Base-by-base conservation (phyloP, 2,888 invertebrate genomes). In the Synanthedon vespiformis region DNA sequence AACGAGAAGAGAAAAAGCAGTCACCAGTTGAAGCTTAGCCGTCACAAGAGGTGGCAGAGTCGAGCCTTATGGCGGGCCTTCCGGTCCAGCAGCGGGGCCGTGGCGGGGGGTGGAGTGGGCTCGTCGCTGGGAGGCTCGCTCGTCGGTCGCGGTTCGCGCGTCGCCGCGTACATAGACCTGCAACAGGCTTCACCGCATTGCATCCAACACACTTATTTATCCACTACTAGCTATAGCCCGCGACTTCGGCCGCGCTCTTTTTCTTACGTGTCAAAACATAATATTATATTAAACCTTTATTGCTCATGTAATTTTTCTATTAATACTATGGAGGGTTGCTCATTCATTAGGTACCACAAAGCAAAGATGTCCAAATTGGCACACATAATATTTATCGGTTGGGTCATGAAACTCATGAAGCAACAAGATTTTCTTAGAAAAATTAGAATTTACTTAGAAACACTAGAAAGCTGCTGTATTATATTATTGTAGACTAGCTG, bases 41-140 rank as follows among this genome's bases (percentile, higher is more conserved):
- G 88, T 88, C 88, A 88, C 88, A 88, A 88, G 77, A 88, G 76
- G 51, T 86, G 86, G 67, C 88, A 88, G 34, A 88, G 72, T 47
- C 86, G 72, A 5, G 73, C 83, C 61, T 74, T 80, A 62, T 80
- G 84, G 58, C 80, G 88, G 62, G 65, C 63, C 56, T 74, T 71
- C 65, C 65, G 53, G 58, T 67, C 48, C 52, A 22, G 60, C 14
- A 53, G 57, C 49, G 44, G 44, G 6, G 6, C 44, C 8, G 44
- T 53, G 12, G 27, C 55, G 51, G 66, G 69, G 48, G 58, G 53
- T 53, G 12, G 50, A 12, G 50, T 50, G 34, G 34, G 34, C 34
- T 8, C 34, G 34, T 34, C 34, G 34, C 34, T 34, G 34, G 10
- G 34, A 34, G 34, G 34, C 67, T 72, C 80, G 71, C 67, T 64